Evolutionary conservation across 1,140 invertebrate species (phyloP).

Genomic region (Ceratitis capitata): DNA sequence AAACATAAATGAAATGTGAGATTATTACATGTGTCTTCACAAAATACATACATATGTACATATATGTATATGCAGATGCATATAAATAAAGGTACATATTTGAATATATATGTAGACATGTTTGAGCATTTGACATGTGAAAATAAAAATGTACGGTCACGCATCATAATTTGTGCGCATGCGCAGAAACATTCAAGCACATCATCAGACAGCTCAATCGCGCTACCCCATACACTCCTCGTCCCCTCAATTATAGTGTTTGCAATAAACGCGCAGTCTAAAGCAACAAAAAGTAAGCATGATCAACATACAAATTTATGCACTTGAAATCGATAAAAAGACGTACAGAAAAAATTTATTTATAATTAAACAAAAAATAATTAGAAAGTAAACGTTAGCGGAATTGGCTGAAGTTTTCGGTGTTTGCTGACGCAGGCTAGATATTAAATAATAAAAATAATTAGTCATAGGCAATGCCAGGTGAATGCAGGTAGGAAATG

Average conservation of each 20-base stretch:
- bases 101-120: no score
- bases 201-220: neutral
- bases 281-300: neutral
- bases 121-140: neutral
- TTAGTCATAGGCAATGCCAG: neutral
- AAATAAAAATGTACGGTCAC: neutral
- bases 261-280: neutral
- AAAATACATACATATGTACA: neutral
- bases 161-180: neutral
- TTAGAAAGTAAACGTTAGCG: no score
- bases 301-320: neutral
- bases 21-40: neutral
- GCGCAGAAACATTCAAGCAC: neutral
- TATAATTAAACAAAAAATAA: neutral
- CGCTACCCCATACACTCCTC: no score
- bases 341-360: neutral
- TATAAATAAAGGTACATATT: no score
- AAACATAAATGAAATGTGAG: neutral
- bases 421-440: neutral
- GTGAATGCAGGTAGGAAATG: neutral
- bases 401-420: neutral
- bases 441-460: neutral
- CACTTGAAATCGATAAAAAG: neutral
- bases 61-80: neutral
- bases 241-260: neutral